Conservation (phyloP, 2,888 invertebrate species). For the Spodoptera littoralis region DNA sequence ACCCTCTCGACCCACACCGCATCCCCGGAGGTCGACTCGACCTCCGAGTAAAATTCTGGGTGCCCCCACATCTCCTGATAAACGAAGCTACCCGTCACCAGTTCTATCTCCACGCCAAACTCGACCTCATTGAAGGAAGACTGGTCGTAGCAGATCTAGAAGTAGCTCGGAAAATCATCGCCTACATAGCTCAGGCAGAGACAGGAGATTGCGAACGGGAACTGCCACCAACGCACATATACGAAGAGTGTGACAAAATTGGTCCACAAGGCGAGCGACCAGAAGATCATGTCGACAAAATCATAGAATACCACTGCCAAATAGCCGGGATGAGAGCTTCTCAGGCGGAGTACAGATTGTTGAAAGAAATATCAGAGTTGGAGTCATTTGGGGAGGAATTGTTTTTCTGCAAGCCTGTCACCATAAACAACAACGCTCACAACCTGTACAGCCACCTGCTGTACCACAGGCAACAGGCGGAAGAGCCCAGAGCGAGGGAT, state of each 20-base stretch:
- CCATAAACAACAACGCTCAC: constrained; percentile 90
- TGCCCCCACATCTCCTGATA: constrained; percentile 95
- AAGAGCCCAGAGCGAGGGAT: constrained; percentile 84
- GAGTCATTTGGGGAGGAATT: constrained; percentile 95
- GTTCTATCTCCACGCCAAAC: constrained; percentile 95
- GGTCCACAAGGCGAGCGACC: constrained; percentile 90
- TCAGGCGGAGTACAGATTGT: constrained; percentile 95
- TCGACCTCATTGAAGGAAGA: constrained; percentile 92
- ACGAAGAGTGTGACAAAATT: constrained; percentile 90
- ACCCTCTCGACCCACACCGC: constrained; percentile 93
- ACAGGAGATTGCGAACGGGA: constrained; percentile 91
- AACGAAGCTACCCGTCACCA: constrained; percentile 96
- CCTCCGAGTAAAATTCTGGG: constrained; percentile 96
- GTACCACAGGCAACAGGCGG: constrained; percentile 89
- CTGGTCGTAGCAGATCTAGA: constrained; percentile 92
- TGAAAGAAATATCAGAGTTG: constrained; percentile 94
- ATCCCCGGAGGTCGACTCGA: constrained; percentile 91
- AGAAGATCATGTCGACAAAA: constrained; percentile 90
- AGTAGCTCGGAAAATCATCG: constrained; percentile 92
- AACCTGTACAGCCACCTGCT: constrained; percentile 93
- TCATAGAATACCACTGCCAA: constrained; percentile 90
- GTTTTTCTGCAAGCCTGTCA: constrained; percentile 92
- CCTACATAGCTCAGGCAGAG: constrained; percentile 93
- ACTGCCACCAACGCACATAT: constrained; percentile 89
- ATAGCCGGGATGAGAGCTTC: constrained; percentile 91